A percentile compares a stretch with the other conserved stretches of the same genome.
Evolutionary conservation across 2,113 vertebrate species (phyloP).

Genomic region (Osmerus eperlanus): DNA sequence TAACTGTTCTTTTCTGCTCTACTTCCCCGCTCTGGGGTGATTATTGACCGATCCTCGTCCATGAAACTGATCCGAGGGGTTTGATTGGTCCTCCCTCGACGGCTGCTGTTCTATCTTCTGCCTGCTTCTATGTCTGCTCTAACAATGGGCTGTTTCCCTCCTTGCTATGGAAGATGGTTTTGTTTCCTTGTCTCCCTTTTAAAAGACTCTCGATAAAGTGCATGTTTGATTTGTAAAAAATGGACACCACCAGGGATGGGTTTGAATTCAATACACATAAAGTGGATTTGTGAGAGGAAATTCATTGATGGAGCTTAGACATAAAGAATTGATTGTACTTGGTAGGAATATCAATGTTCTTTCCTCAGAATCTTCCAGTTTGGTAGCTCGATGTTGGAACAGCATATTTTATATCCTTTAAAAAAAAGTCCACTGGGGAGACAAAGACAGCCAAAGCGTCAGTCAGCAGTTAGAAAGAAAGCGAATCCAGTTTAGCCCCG

Average conservation of each 20-base stretch:
- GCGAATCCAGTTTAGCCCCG: too few species aligned
- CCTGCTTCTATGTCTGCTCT: constrained; percentile 42
- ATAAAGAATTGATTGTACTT: too few species aligned
- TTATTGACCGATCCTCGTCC: constrained; percentile 20
- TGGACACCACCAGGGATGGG: too few species aligned
- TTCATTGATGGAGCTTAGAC: too few species aligned
- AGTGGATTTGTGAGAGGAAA: too few species aligned
- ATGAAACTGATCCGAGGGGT: constrained; percentile 42
- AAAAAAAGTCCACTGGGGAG: too few species aligned
- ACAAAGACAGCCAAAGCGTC: too few species aligned
- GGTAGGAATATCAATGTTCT: too few species aligned
- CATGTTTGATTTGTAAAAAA: too few species aligned
- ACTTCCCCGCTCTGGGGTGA: constrained; percentile 18
- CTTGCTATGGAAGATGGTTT: constrained; percentile 25
- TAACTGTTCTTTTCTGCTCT: constrained; percentile 39
- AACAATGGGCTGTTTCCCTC: constrained; percentile 37
- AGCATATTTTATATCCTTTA: not conserved
- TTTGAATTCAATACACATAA: too few species aligned
- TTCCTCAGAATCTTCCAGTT: too few species aligned
- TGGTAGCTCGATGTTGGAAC: not conserved
- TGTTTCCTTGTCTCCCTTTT: constrained; percentile 26
- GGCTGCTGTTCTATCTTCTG: constrained; percentile 24
- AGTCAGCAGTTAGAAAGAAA: too few species aligned
- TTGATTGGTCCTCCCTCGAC: constrained; percentile 31
- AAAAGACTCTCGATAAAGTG: constrained; percentile 17